Evolutionary conservation across 2,113 vertebrate genomes (phyloP).

Genomic region (Planiliza haematocheilus): DNA sequence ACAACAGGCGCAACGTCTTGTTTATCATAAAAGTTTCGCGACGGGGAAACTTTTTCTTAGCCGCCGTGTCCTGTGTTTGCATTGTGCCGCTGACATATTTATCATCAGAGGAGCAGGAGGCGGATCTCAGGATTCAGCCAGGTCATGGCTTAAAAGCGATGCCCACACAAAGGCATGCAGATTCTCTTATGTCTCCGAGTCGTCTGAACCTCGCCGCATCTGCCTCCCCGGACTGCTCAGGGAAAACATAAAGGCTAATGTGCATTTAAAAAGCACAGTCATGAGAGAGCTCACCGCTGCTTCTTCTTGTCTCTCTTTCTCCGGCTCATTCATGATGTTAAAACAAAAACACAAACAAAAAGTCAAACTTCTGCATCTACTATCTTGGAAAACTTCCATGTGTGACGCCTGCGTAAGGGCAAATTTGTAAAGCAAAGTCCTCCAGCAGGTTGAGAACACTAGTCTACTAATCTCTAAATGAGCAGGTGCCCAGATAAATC

Average conservation of each 20-base stretch:
- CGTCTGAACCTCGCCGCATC: neutral
- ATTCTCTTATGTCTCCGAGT: slow-evolving; percentile 13
- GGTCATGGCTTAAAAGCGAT: slow-evolving; percentile 13
- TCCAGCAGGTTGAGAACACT: slow-evolving; percentile 45
- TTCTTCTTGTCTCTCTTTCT: neutral
- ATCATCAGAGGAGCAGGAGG: slow-evolving; percentile 31
- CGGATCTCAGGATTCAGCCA: neutral
- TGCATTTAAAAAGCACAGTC: neutral
- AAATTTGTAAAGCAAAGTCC: slow-evolving; percentile 38
- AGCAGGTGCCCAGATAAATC: slow-evolving; percentile 49
- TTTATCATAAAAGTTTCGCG: neutral
- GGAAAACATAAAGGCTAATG: slow-evolving; percentile 15
- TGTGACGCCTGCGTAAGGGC: slow-evolving; percentile 7
- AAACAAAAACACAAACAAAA: neutral
- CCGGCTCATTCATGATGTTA: too few relatives aligned
- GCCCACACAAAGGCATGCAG: neutral
- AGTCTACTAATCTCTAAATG: slow-evolving; percentile 48
- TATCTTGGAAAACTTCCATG: neutral
- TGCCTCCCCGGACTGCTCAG: neutral
- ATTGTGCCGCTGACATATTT: slow-evolving; percentile 15
- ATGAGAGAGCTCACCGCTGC: neutral
- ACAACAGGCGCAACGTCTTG: too few relatives aligned
- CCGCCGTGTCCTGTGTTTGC: neutral
- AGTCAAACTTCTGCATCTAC: neutral
- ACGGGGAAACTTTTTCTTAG: neutral